Evolutionary conservation across 2,113 vertebrate genomes (phyloP), one percentile per base, ranked within the genome.

Genomic region (Lichenostomus cassidix): DNA sequence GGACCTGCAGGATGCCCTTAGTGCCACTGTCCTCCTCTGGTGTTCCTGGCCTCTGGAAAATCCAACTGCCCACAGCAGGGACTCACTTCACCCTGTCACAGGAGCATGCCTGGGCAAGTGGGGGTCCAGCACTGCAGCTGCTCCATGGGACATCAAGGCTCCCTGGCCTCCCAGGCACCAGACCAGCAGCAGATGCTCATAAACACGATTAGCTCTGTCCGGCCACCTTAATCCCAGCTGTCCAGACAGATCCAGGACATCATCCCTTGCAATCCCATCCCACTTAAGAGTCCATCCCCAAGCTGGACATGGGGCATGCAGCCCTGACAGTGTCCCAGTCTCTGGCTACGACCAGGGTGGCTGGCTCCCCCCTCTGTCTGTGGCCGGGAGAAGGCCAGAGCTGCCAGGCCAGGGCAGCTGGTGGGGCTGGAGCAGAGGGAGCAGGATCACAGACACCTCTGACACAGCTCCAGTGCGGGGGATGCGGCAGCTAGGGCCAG

Each of bases 91-190:
- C 31, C 47, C n/a, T 2, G 0, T 3, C 74, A 12, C 20, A 2
- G 0, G 2, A 11, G 17, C 1, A 3, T 16, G 6, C 21, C 17
- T 0, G 0, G 12, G 39, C 0, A 0, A 16, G 53, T 3, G 0
- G 22, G 69, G 81, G 31, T 58, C 11, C 37, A 7, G 28, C 29
- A 17, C 23, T 7, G 5, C 12, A 12, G 67, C 56, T 3, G 8
- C 63, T 15, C 12, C 27, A 0, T 11, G 46, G 12, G 22, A 4
- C 63, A 3, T 7, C 4, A 2, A 5, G n/a, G 55, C 29, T 31
- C 70, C 70, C 79, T 7, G 55, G 29, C 7, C 46, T 16, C n/a
- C 47, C n/a, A 3, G 50, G 39, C 62, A 18, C 19, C 53, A 47
- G 39, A 41, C 28, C 4, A 7, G 55, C 73, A 83, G 59, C 92